These are phyloP conservation scores for Burhinus bistriatus DNA, from an alignment of 2,113 vertebrate genomes.

Conservation along the genomic window DNA sequence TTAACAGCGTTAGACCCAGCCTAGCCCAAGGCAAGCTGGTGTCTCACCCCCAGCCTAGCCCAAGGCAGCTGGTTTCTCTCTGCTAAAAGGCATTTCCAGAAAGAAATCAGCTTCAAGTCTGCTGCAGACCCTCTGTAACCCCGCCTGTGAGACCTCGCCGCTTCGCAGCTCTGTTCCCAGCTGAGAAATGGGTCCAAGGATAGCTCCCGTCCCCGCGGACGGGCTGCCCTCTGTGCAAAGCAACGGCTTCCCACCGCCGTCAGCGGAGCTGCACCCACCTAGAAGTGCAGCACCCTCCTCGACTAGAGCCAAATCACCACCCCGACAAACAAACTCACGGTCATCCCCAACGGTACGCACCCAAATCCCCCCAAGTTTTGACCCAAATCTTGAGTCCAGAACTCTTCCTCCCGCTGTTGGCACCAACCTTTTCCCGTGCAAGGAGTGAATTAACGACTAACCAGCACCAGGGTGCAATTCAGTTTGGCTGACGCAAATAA, in stretches of 20 bases:
- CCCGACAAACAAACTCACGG: fast-evolving
- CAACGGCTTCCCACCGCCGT: neutral
- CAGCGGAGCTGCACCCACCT: neutral
- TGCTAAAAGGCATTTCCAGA: neutral
- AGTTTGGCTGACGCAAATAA: neutral
- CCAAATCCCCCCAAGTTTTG: neutral
- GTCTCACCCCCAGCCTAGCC: neutral
- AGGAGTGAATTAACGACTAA: neutral
- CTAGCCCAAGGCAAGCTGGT: neutral
- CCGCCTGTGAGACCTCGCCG: fast-evolving
- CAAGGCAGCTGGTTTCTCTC: neutral
- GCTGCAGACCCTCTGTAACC: neutral
- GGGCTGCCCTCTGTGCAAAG: neutral
- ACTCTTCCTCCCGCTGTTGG: neutral
- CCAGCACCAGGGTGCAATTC: neutral
- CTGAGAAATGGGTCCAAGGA: neutral
- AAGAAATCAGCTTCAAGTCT: neutral
- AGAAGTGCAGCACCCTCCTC: fast-evolving
- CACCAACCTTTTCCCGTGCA: neutral
- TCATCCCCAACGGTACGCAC: neutral
- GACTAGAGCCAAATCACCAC: neutral
- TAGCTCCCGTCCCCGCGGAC: fast-evolving
- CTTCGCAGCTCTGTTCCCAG: neutral
- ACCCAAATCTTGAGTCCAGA: neutral
- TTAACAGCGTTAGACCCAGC: neutral